A percentile compares a stretch with the other conserved stretches of the same genome.
phyloP scores from a whole-genome alignment of 2,113 vertebrate genomes.

The Monopterus albus region DNA sequence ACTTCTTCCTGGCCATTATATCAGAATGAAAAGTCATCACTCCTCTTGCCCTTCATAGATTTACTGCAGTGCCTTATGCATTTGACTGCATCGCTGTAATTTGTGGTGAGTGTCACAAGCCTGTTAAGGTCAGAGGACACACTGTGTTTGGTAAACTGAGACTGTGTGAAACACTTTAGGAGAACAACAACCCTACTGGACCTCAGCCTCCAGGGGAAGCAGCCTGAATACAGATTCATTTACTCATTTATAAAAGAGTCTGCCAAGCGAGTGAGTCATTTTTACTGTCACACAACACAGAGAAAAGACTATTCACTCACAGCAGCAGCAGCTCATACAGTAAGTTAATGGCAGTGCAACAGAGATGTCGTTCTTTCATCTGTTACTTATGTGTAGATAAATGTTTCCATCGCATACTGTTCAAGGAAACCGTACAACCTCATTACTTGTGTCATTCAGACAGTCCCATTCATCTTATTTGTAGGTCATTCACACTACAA shows the following conservation, averaged over 20 bases:
- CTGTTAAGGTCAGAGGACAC: no score
- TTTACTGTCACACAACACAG: constrained; percentile 12
- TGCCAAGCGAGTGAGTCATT: constrained; percentile 18
- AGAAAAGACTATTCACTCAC: no score
- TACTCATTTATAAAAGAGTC: constrained; percentile 21
- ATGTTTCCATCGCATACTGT: no score
- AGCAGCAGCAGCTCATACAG: no score
- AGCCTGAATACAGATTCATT: constrained; percentile 28
- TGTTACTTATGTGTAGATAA: no score
- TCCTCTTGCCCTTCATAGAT: neutral
- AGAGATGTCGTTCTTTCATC: no score
- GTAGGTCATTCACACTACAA: no score
- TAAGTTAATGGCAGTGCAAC: no score
- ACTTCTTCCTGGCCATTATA: neutral
- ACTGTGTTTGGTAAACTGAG: constrained; percentile 7
- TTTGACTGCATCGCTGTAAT: constrained; percentile 5
- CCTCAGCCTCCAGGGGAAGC: neutral
- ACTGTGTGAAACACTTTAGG: constrained; percentile 14
- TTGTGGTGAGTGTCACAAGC: constrained; percentile 29
- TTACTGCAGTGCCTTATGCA: constrained; percentile 5
- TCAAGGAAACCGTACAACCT: no score
- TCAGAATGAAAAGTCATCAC: neutral
- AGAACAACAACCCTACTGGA: neutral
- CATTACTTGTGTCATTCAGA: no score
- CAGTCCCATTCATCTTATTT: no score